Percentiles rank a stretch among this genome's conserved stretches.
Evolutionary conservation across 2,888 invertebrate species (phyloP).

Genomic region (Clostera curtula): DNA sequence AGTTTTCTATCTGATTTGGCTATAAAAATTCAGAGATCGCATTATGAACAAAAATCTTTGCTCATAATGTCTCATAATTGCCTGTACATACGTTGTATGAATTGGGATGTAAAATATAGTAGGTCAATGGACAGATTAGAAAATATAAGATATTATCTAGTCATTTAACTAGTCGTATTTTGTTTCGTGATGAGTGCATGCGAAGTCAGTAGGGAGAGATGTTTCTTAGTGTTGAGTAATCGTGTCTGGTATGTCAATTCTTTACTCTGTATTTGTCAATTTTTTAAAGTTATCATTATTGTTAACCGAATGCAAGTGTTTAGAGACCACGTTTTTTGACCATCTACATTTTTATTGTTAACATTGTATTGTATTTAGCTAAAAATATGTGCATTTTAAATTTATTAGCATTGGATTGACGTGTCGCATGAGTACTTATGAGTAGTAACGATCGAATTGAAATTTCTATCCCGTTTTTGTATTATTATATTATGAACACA

Average conservation of each 20-base stretch:
- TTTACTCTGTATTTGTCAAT: conserved; percentile 29
- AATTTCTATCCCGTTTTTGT: conserved; percentile 47
- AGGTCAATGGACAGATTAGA: no score
- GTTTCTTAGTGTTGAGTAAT: conserved; percentile 21
- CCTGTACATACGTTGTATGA: no score
- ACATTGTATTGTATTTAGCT: conserved; percentile 1
- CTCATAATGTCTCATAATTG: no score
- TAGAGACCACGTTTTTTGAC: no score
- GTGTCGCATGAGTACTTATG: conserved; percentile 36
- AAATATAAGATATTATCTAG: no score
- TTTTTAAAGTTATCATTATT: conserved; percentile 20
- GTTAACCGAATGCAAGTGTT: no score
- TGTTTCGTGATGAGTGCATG: no score
- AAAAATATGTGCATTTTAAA: conserved; percentile 6
- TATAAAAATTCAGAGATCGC: no score
- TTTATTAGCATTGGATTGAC: conserved; percentile 40
- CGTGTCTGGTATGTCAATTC: conserved; percentile 30
- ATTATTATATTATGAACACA: conserved; percentile 47
- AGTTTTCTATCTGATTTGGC: no score
- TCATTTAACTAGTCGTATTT: no score
- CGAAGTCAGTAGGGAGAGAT: conserved; percentile 21
- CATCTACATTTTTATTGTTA: neutral
- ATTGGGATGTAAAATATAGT: no score
- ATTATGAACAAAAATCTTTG: no score
- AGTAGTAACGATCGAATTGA: conserved; percentile 24